Percentiles rank a stretch among this genome's conserved stretches.
phyloP scores from a whole-genome alignment of 92 coral and sea anemone genomes.

The Metridium senile region DNA sequence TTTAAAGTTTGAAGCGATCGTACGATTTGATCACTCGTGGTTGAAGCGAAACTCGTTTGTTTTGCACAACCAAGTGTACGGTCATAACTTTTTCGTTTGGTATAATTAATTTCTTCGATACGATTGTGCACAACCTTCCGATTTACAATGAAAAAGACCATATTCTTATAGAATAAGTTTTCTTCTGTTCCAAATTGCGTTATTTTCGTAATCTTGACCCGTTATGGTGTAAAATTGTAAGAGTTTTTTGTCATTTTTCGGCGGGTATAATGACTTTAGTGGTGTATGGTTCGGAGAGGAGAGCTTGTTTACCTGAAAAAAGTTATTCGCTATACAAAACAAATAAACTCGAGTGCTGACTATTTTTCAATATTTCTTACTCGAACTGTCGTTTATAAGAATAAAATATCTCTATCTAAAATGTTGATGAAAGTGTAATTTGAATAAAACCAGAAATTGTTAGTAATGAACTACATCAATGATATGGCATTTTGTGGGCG shows the following conservation, averaged over 20 bases:
- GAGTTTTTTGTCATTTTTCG: background rate
- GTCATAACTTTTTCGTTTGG: background rate
- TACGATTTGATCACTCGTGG: background rate
- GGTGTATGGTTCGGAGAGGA: constrained; percentile 5
- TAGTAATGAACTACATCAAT: background rate
- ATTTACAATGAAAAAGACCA: background rate
- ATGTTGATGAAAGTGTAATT: background rate
- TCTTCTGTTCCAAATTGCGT: background rate
- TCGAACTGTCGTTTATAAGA: background rate
- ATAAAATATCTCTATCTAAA: background rate
- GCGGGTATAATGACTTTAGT: background rate
- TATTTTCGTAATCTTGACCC: background rate
- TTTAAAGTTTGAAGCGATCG: constrained; percentile 1
- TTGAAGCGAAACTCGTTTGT: constrained; percentile 7
- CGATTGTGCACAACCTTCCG: background rate
- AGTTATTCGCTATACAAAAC: constrained; percentile 21
- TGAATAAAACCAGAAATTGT: background rate
- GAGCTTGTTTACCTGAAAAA: constrained; percentile 18
- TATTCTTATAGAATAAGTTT: background rate
- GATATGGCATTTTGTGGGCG: too few species aligned
- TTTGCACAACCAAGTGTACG: background rate
- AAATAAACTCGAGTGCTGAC: constrained; percentile 9
- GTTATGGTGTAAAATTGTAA: background rate
- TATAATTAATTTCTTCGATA: background rate
- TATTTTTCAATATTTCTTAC: background rate